A percentile compares a stretch with the other conserved stretches of the same genome.
These are phyloP conservation scores for Schizothorax lantsangensis DNA, from an alignment of 2,797 vertebrate species.

Conservation along the genomic window DNA sequence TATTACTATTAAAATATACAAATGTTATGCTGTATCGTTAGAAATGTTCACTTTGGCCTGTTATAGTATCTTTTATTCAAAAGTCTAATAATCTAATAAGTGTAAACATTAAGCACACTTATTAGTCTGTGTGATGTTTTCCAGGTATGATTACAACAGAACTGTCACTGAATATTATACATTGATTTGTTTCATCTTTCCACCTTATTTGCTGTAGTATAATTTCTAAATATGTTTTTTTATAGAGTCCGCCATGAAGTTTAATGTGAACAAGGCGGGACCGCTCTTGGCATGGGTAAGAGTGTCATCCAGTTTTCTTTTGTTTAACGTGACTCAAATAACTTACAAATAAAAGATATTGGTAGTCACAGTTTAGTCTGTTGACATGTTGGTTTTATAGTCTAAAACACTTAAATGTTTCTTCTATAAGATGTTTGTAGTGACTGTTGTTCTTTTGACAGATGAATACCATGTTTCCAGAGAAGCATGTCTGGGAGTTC, in stretches of 20 bases:
- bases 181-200: background rate
- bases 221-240: background rate
- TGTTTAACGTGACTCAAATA: background rate
- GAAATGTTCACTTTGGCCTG: background rate
- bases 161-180: background rate
- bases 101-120: background rate
- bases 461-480: slow-evolving; percentile 83
- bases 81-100: background rate
- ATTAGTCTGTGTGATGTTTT: background rate
- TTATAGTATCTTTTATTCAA: background rate
- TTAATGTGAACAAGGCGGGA: slow-evolving; percentile 68
- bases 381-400: background rate
- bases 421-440: too few relatives aligned
- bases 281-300: slow-evolving; percentile 83
- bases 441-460: slow-evolving; percentile 57
- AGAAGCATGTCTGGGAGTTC: slow-evolving; percentile 66
- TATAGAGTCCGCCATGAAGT: slow-evolving; percentile 71
- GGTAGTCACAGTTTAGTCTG: background rate
- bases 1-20: background rate
- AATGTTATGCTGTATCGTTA: background rate
- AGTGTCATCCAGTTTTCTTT: background rate
- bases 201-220: background rate
- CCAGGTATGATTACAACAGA: too few relatives aligned
- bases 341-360: background rate
- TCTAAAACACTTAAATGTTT: background rate